Evolutionary conservation across 2,113 vertebrate genomes (phyloP).

Genomic region (Guaruba guarouba): DNA sequence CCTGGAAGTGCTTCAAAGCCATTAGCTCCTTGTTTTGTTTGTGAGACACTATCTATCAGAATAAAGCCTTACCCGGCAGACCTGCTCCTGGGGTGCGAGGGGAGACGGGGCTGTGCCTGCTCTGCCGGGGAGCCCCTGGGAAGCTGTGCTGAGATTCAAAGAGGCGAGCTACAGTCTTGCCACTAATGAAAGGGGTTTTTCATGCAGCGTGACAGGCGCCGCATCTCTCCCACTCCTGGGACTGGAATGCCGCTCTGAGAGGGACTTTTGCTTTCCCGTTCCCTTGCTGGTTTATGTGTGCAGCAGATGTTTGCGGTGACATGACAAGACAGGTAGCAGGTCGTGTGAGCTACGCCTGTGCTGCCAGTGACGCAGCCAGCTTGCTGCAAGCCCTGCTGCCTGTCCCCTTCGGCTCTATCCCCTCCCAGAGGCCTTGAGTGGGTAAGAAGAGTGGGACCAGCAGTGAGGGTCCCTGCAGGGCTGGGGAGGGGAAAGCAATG

Average conservation of each 20-base stretch:
- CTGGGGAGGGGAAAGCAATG: not conserved
- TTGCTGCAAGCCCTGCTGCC: not conserved
- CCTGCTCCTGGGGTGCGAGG: not conserved
- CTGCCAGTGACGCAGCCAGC: not conserved
- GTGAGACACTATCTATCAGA: not conserved
- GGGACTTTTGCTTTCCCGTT: not conserved
- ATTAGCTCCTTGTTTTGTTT: not conserved
- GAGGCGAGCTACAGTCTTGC: not conserved
- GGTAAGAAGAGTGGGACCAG: not conserved
- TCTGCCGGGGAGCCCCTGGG: not conserved
- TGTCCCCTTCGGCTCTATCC: not conserved
- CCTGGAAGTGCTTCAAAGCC: not conserved
- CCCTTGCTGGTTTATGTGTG: not conserved
- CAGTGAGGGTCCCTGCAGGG: not conserved
- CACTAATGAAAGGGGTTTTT: constrained; percentile 14
- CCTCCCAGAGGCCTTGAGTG: accelerated
- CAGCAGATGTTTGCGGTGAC: constrained; percentile 16
- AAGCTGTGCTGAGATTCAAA: not conserved
- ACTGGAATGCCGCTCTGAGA: not conserved
- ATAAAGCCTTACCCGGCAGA: not conserved
- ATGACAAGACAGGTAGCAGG: constrained; percentile 53
- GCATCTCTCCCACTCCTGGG: not conserved
- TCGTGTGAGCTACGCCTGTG: not conserved
- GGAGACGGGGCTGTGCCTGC: not conserved
- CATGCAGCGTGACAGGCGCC: not conserved